phyloP scores from a whole-genome alignment of 2,797 vertebrate genomes.

The Alfaro cultratus region DNA sequence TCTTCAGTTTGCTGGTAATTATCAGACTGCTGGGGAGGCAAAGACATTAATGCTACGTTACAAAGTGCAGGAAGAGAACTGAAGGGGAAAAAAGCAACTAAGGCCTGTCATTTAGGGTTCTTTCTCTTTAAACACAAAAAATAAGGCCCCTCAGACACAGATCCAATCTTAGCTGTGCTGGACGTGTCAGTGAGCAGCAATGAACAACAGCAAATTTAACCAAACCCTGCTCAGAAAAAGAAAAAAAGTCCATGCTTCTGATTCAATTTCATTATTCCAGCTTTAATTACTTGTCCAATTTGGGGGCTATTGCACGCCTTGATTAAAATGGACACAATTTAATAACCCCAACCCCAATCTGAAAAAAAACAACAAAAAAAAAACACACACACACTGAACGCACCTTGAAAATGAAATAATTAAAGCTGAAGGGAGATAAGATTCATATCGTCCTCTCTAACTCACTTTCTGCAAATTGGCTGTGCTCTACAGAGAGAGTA shows the following conservation, averaged over 20 bases:
- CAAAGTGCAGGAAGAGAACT: conserved; percentile 64
- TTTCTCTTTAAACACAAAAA: conserved; percentile 45
- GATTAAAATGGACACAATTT: conserved; percentile 83
- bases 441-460: conserved; percentile 73
- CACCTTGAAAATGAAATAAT: conserved; percentile 83
- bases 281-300: conserved; percentile 81
- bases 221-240: conserved; percentile 45
- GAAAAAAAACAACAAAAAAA: conserved; percentile 31
- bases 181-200: conserved; percentile 40
- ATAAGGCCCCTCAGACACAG: conserved; percentile 42
- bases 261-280: conserved; percentile 77
- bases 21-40: conserved; percentile 72
- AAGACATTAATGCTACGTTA: conserved; percentile 70
- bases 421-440: conserved; percentile 79
- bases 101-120: conserved; percentile 51
- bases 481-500: conserved; percentile 47
- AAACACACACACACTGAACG: conserved; percentile 52
- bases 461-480: conserved; percentile 65
- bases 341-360: conserved; percentile 69
- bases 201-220: conserved; percentile 40
- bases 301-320: conserved; percentile 68
- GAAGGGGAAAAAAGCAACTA: conserved; percentile 39
- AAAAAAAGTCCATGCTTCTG: conserved; percentile 28
- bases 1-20: conserved; percentile 75
- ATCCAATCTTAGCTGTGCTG: conserved; percentile 25